phyloP scores from a whole-genome alignment of 2,888 invertebrate genomes.

The Idaea straminata region DNA sequence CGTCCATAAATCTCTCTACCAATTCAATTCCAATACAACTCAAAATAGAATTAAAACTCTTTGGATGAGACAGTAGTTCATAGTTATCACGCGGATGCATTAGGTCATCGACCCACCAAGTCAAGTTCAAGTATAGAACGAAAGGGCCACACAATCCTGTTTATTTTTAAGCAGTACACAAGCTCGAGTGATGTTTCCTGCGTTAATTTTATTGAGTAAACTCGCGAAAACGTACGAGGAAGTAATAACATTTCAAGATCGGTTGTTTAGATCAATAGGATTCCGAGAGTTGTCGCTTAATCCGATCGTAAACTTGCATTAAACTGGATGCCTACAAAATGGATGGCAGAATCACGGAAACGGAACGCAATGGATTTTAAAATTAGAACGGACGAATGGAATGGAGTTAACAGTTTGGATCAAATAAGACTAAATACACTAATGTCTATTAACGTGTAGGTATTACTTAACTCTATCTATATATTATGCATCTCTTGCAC shows the following conservation, averaged over 20 bases:
- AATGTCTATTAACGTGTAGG: neutral
- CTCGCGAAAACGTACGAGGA: slow-evolving; percentile 43
- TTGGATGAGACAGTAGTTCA: slow-evolving; percentile 29
- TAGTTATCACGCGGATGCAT: slow-evolving; percentile 47
- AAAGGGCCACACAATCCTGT: slow-evolving; percentile 50
- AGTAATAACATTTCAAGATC: slow-evolving; percentile 35
- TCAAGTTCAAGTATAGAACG: slow-evolving; percentile 73
- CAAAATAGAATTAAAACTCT: slow-evolving; percentile 28
- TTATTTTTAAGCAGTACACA: slow-evolving; percentile 74
- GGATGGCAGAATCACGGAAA: slow-evolving; percentile 25
- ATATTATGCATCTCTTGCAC: slow-evolving; percentile 8
- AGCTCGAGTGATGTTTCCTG: slow-evolving; percentile 54
- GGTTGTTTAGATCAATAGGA: slow-evolving; percentile 34
- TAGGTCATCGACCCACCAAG: slow-evolving; percentile 57
- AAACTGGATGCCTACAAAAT: slow-evolving; percentile 32
- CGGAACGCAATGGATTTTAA: slow-evolving; percentile 22
- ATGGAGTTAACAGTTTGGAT: slow-evolving; percentile 11
- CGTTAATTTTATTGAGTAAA: slow-evolving; percentile 38
- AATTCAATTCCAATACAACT: slow-evolving; percentile 20
- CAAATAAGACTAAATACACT: slow-evolving; percentile 10
- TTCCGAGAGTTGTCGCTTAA: slow-evolving; percentile 31
- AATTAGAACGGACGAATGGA: slow-evolving; percentile 23
- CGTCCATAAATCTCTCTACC: slow-evolving; percentile 13
- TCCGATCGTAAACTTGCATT: slow-evolving; percentile 34
- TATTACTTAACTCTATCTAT: neutral